Evolutionary conservation across 2,113 vertebrate species (phyloP).

Genomic region (Platichthys flesus): DNA sequence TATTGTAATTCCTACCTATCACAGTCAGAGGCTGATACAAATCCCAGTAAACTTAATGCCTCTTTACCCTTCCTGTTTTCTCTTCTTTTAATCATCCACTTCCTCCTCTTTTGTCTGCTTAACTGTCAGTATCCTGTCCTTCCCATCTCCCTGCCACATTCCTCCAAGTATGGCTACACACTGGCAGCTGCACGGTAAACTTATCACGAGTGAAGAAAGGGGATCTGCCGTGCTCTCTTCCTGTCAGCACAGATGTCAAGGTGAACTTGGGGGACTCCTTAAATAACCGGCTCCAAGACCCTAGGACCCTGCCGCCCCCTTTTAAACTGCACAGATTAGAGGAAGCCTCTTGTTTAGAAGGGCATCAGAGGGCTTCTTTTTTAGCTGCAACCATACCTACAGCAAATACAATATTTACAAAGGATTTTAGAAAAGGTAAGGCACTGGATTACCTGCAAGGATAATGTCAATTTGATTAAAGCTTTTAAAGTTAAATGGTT

Average conservation of each 20-base stretch:
- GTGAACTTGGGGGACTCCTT: constrained; percentile 82
- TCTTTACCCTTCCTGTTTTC: neutral
- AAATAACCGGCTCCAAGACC: constrained; percentile 77
- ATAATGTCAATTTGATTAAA: neutral
- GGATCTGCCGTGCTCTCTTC: constrained; percentile 78
- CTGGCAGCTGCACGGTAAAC: constrained; percentile 81
- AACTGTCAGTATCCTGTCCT: constrained; percentile 9
- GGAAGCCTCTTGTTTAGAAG: constrained; percentile 71
- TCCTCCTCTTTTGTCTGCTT: constrained; percentile 5
- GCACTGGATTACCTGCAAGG: neutral
- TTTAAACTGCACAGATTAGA: constrained; percentile 71
- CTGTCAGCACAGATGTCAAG: constrained; percentile 84
- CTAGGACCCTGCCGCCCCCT: constrained; percentile 39
- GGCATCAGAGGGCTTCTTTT: constrained; percentile 43
- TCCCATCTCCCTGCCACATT: constrained; percentile 31
- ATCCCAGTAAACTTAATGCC: neutral
- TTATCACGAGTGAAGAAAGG: constrained; percentile 78
- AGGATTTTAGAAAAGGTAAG: neutral
- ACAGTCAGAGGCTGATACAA: neutral
- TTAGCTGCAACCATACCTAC: constrained; percentile 25
- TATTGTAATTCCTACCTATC: neutral
- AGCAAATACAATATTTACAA: constrained; percentile 4
- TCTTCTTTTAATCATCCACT: neutral
- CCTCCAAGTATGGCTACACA: constrained; percentile 64
- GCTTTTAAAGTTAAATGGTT: neutral